These are phyloP conservation scores for Bombus waltoni DNA, from an alignment of 1,140 invertebrate species.

Conservation along the genomic window DNA sequence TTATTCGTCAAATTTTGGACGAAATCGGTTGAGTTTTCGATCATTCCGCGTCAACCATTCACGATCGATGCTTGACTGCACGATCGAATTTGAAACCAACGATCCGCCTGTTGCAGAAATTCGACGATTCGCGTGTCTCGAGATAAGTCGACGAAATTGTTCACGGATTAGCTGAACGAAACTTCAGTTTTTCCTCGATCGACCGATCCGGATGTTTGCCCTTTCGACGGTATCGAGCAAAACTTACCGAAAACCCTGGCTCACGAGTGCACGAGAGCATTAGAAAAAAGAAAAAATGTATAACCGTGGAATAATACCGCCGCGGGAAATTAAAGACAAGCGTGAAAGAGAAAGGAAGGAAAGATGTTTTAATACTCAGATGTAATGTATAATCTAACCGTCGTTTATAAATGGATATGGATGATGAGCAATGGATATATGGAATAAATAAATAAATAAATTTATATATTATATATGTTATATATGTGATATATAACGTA, in stretches of 20 bases:
- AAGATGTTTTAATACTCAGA: slow-evolving; percentile 72
- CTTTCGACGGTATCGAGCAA: neutral
- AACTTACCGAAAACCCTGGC: slow-evolving; percentile 54
- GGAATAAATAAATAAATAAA: slow-evolving; percentile 62
- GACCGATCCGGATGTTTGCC: neutral
- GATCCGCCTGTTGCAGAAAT: neutral
- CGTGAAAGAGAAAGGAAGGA: slow-evolving; percentile 29
- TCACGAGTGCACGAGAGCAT: slow-evolving; percentile 54
- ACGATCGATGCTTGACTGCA: neutral
- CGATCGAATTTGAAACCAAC: neutral
- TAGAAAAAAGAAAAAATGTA: neutral
- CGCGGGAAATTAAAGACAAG: slow-evolving; percentile 2
- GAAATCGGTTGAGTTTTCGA: neutral
- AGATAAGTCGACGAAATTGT: neutral
- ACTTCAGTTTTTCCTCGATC: neutral
- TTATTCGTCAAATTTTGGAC: neutral
- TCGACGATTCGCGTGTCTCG: neutral
- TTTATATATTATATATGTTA: slow-evolving; percentile 65
- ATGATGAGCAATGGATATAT: slow-evolving; percentile 63
- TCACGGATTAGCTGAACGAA: neutral
- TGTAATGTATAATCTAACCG: slow-evolving; percentile 75
- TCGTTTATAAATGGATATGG: slow-evolving; percentile 74
- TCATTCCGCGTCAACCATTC: neutral
- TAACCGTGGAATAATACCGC: slow-evolving; percentile 36
- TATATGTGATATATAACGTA: slow-evolving; percentile 63